Base-by-base conservation (phyloP, 2,888 invertebrate species). In the Therioaphis trifolii region DNA sequence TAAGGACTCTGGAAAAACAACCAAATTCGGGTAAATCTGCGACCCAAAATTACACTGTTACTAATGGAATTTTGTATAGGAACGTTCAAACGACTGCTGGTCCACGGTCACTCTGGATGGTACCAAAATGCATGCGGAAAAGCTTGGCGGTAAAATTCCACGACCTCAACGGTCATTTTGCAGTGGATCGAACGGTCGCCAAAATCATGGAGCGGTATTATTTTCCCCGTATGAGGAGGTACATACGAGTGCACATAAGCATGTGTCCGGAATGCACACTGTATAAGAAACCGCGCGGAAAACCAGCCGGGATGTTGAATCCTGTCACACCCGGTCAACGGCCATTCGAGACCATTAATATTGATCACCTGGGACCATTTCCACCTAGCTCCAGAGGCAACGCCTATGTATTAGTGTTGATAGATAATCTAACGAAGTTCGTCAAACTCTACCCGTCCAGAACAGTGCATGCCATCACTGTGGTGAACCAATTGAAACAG, bases 341-440 rank as follows among this genome's bases (percentile, higher is more conserved):
- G 4, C 74, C 82, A 0, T 82, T 82, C 46, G 74, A 82, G 74
- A 61, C 52, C 3, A 63, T 35, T 7, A 35, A 82, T n/a, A 49
- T 82, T 2, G 84, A 84, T 35, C 84, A 74, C 21, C n/a, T 84
- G 2, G 84, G 84, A n/a, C 75, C 84, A 1, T 75, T 84, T 35
- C 24, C 46, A 4, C 24, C 4, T 27, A 84, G 52, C 4, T 35
- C 52, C 4, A 14, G 12, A 24, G 18, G 24, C 1, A 75, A 84
- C 66, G 24, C 27, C 3, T 52, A 29, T 18, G 7, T 84, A 0
- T 52, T 84, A 15, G 75, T 84, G 4, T 11, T 84, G 2, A 55
- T 84, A 14, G 52, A 52, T 40, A 84, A 84, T 18, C 75, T 84
- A 12, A 84, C 84, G 9, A 75, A 84, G 15, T 75, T 75, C 24